Evolutionary conservation across 2,113 vertebrate genomes (phyloP), one percentile per base, ranked within the genome.

Genomic region (Cepphus grylle): DNA sequence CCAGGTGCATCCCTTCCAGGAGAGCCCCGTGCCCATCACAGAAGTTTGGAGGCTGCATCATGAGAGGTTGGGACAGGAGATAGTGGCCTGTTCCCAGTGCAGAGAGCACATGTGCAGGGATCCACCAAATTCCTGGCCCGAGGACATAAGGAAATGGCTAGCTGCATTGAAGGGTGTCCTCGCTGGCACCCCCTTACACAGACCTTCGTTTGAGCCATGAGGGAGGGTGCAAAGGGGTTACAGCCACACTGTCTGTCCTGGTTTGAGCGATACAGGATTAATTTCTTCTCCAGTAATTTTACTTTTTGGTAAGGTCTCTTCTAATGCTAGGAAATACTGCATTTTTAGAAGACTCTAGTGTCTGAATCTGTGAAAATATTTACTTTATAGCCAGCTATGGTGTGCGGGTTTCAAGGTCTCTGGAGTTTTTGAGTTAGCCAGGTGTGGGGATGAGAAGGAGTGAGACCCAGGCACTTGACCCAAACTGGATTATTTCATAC

Each of bases 191-290:
- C 34, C 47, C 5, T 77, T 40, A 56, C 36, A 36, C 13, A 62
- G 55, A 34, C 6, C 59, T 65, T 36, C 2, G 1, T 74, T 17
- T 67, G 67, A 56, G 22, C 19, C 43, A 29, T 0, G 1, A 62
- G 6, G 38, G 7, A 62, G 47, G 6, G 14, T 72, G 22, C 8
- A 55, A 69, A 89, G 32, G 9, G 22, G 53, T 83, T 67, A 36
- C 13, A 50, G 32, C 42, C 21, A 15, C 34, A 7, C 12, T 61
- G 49, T 22, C 36, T 61, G 62, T 42, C 38, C 38, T 20, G 62
- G 40, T 30, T 20, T 42, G 62, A 63, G 62, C 4, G 18, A 40
- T 18, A 42, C 26, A 63, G 25, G 38, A 13, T 40, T 63, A 5
- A 29, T 63, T 40, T 27, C 26, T 63, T 27, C 40, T 42, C 27